Base-by-base conservation (phyloP, 1,140 invertebrate species). In the Sogatella furcifera region DNA sequence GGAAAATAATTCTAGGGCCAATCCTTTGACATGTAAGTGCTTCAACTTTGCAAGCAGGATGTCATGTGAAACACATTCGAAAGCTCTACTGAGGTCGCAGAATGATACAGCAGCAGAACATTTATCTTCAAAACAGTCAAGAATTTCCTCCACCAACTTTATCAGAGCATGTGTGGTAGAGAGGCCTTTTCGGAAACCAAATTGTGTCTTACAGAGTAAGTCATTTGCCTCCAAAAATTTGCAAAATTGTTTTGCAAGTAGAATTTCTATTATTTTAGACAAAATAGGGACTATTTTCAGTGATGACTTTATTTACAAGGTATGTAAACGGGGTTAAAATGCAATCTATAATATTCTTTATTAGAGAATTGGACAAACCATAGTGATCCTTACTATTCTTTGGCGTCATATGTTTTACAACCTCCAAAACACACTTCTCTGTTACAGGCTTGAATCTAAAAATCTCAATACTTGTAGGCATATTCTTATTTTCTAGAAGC, bases 401-500 rank as follows among this genome's bases (percentile, higher is more conserved):
- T 42, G 55, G 55, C 2, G 55, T 15, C 19, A 56, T 42, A 19
- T 56, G 55, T 31, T 41, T 56, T 10, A 56, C 55, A 42, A 56
- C 55, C 19, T 56, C 55, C 43, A 56, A 19, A 24, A 54, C 34
- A 54, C 34, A 15, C 8, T 54, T 54, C 15, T 54, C 52, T 54
- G 52, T 54, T 22, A 56, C 31, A 56, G 21, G 43, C 15, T 56
- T 38, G 21, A 56, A 56, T 10, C 55, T 56, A 41, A 56, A 56
- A 5, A 41, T 21, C 19, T 24, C 21, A 38, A 56, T 41, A 56
- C 43, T 56, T 42, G 5, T n/a, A 56, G 28, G 13, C 5, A 56
- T 15, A 56, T 42, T 56, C 34, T 42, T 19, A 19, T 56, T 38
- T 38, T 38, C 9, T 1, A 19, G 19, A 41, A 56, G 19, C 41